phyloP scores from a whole-genome alignment of 2,113 vertebrate species.

The Pimephales promelas region DNA sequence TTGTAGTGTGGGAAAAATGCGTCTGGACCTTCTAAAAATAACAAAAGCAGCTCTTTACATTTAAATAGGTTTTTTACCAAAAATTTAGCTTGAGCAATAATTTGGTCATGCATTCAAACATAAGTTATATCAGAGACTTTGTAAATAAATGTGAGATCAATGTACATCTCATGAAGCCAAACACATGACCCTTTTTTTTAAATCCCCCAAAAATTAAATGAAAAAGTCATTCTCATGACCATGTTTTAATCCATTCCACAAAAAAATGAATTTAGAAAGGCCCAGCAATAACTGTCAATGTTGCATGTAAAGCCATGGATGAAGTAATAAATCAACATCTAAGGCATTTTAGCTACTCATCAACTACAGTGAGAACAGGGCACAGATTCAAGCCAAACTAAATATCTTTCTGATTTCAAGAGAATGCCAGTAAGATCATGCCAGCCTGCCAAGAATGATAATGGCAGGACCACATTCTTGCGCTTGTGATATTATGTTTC shows the following conservation, averaged over 20 bases:
- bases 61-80: no score
- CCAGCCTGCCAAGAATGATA: constrained; percentile 37
- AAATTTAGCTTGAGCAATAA: no score
- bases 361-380: neutral
- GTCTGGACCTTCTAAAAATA: neutral
- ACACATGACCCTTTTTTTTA: no score
- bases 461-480: neutral
- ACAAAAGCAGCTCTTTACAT: neutral
- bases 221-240: neutral
- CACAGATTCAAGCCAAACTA: constrained; percentile 8
- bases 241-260: neutral
- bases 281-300: neutral
- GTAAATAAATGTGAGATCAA: no score
- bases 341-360: neutral
- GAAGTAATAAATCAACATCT: neutral
- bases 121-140: no score
- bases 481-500: constrained; percentile 1
- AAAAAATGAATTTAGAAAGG: neutral
- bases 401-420: neutral
- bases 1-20: neutral
- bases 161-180: no score
- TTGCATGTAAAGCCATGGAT: neutral
- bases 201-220: no score
- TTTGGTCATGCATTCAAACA: no score
- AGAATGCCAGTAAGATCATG: constrained; percentile 6